These are phyloP conservation scores for Nymphalis io DNA, from an alignment of 1,140 invertebrate species.

Conservation along the genomic window DNA sequence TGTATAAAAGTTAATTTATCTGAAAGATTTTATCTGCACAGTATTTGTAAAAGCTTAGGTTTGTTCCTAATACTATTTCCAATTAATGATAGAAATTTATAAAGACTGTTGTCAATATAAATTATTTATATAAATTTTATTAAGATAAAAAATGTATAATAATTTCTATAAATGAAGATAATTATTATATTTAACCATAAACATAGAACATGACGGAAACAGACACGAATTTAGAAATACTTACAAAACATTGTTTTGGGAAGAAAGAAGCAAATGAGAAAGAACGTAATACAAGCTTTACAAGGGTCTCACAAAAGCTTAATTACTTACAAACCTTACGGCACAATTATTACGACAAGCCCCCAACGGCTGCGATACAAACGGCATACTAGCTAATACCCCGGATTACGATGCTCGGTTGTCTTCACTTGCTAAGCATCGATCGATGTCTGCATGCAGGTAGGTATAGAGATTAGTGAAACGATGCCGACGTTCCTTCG, in stretches of 20 bases:
- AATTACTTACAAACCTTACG: constrained; percentile 30
- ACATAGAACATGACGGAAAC: background rate
- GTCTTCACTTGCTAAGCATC: constrained; percentile 60
- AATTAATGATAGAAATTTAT: too few species aligned
- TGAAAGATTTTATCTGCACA: too few species aligned
- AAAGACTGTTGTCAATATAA: too few species aligned
- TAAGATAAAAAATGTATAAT: too few species aligned
- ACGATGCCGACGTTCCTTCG: constrained; percentile 30
- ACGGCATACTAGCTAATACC: constrained; percentile 29
- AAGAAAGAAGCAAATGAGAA: constrained; percentile 9
- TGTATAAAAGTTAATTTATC: too few species aligned
- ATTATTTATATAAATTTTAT: too few species aligned
- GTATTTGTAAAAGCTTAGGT: too few species aligned
- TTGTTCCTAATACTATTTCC: too few species aligned
- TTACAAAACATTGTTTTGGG: constrained; percentile 7
- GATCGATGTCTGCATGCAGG: constrained; percentile 47
- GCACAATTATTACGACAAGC: constrained; percentile 24
- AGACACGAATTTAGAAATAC: background rate
- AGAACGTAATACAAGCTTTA: constrained; percentile 26
- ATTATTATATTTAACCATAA: background rate
- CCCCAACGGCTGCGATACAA: constrained; percentile 25
- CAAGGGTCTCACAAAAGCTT: constrained; percentile 30
- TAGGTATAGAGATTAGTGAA: constrained; percentile 30
- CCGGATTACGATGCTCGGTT: constrained; percentile 47
- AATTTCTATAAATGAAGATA: background rate